Evolutionary conservation across 2,888 invertebrate genomes (phyloP), one percentile per base, ranked within the genome.

Genomic region (Lingula anatina): DNA sequence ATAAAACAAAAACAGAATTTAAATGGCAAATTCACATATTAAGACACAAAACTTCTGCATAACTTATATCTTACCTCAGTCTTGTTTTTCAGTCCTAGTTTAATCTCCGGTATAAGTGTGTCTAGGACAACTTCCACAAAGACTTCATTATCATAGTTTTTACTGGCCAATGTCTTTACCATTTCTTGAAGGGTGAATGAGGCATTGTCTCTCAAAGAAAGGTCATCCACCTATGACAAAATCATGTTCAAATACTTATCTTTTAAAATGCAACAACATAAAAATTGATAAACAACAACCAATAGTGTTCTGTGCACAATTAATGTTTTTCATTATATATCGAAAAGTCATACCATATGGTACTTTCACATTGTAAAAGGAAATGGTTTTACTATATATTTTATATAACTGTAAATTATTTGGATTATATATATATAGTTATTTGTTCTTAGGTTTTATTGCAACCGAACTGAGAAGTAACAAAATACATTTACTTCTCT

Each of bases 141-240:
- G n/a, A 86, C 83, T 31, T 71, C 64, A 25, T 57, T 56, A n/a
- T 59, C 57, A 43, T 49, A 51, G 3, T 47, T 46, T 5, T 54
- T 35, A 0, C 38, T 28, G 3, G 57, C 80, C 21, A 90, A 75
- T 61, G 82, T 81, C 0, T 86, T 85, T 5, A 87, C 79, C 51
- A 92, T 78, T 52, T 79, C 79, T 63, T 86, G 86, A 44, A 94
- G 78, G 64, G 87, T 86, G 61, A 88, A 80, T 0, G 85, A 84
- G 7, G 91, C 85, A 65, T 84, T 85, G 61, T 92, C 91, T 43
- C 86, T 81, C 57, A 94, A 75, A 0, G 92, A 89, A 62, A 92
- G 81, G 74, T 95, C 94, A 59, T 86, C 87, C 64, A 89, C 88
- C 68, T 85, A 31, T 31, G 31, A 31, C 31, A 15, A 15, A 31